phyloP scores from a whole-genome alignment of 2,888 invertebrate genomes.

The Xanthia togata region DNA sequence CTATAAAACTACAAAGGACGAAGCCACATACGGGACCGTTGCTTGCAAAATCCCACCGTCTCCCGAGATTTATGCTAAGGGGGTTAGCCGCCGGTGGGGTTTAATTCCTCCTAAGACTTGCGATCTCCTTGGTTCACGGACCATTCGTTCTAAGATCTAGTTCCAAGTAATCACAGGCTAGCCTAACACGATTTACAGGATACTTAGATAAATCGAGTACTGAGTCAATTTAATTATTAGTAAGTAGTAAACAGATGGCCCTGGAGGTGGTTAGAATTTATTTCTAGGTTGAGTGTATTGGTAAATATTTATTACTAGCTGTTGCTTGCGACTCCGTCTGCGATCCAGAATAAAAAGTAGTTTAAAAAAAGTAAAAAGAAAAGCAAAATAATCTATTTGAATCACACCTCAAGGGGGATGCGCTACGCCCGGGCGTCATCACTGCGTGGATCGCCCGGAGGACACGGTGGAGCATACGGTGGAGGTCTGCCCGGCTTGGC shows the following conservation, averaged over 20 bases:
- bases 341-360: too few species aligned
- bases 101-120: conserved; percentile 65
- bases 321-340: too few species aligned
- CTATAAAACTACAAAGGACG: background rate
- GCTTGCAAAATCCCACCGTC: conserved; percentile 16
- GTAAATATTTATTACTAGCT: background rate
- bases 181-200: conserved; percentile 34
- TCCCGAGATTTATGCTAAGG: conserved; percentile 44
- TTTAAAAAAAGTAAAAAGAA: too few species aligned
- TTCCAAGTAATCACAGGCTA: conserved; percentile 45
- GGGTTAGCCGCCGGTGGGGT: conserved; percentile 40
- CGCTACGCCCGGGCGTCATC: too few species aligned
- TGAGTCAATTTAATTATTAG: conserved; percentile 44
- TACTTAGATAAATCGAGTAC: conserved; percentile 16
- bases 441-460: too few species aligned
- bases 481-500: too few species aligned
- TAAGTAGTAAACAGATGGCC: conserved; percentile 3
- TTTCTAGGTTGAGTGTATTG: conserved; percentile 6
- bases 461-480: too few species aligned
- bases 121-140: conserved; percentile 51
- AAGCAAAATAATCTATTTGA: too few species aligned
- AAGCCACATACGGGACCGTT: conserved; percentile 40
- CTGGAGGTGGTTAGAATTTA: conserved; percentile 1
- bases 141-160: conserved; percentile 55
- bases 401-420: too few species aligned